phyloP scores from a whole-genome alignment of 2,797 vertebrate species.

The Enteromius thamalakanensis region DNA sequence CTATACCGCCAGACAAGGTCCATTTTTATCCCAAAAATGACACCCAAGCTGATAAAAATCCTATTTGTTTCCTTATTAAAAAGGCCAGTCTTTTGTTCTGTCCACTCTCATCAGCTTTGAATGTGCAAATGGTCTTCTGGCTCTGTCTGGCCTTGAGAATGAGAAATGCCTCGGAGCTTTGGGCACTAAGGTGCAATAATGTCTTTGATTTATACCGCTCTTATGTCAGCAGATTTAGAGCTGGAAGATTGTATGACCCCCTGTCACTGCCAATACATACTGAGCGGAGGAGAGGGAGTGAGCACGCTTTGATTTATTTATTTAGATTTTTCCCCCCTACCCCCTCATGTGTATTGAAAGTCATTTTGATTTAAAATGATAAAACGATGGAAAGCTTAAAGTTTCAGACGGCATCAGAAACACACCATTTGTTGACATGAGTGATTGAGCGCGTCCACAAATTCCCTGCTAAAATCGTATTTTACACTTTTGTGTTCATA shows the following conservation, averaged over 20 bases:
- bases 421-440: conserved; percentile 48
- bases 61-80: conserved; percentile 65
- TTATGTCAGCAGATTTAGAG: conserved; percentile 74
- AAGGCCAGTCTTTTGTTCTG: conserved; percentile 53
- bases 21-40: conserved; percentile 36
- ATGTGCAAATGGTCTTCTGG: conserved; percentile 57
- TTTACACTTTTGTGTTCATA: conserved; percentile 23
- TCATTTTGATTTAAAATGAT: conserved; percentile 61
- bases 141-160: conserved; percentile 57
- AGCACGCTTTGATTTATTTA: conserved; percentile 71
- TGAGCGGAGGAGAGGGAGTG: conserved; percentile 63
- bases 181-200: conserved; percentile 70
- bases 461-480: conserved; percentile 26
- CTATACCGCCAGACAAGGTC: conserved; percentile 14
- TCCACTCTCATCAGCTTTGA: conserved; percentile 60
- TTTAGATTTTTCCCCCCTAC: conserved; percentile 59
- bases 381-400: conserved; percentile 43
- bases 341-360: conserved; percentile 45
- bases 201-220: conserved; percentile 74
- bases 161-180: conserved; percentile 63
- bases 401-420: conserved; percentile 54
- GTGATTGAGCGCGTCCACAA: conserved; percentile 18
- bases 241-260: conserved; percentile 55
- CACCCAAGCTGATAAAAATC: conserved; percentile 65
- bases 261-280: conserved; percentile 71